These are phyloP conservation scores for Darevskia mixta DNA, from an alignment of 2,797 vertebrate genomes.

Conservation along the genomic window DNA sequence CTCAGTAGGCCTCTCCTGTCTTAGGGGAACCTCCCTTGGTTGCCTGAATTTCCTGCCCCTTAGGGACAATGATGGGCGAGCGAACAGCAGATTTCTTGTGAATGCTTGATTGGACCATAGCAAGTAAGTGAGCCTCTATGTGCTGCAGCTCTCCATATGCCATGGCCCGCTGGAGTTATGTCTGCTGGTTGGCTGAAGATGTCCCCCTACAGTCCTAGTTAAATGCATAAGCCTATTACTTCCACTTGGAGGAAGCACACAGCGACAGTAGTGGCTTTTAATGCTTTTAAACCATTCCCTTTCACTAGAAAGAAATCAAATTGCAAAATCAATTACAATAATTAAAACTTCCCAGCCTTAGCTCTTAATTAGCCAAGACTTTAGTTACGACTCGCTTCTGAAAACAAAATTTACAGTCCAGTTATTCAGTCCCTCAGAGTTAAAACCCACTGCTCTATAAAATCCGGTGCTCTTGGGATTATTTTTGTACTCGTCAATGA, in stretches of 20 bases:
- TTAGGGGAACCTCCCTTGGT: no score
- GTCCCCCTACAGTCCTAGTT: not conserved
- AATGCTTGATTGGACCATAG: not conserved
- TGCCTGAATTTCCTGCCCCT: no score
- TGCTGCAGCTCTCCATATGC: not conserved
- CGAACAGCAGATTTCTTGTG: no score
- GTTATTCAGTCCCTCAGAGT: not conserved
- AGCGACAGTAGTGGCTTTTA: not conserved
- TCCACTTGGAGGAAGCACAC: not conserved
- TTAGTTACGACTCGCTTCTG: slow-evolving; percentile 58
- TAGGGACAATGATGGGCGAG: no score
- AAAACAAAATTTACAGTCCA: slow-evolving; percentile 33
- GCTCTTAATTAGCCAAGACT: slow-evolving; percentile 58
- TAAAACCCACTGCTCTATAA: slow-evolving; percentile 1
- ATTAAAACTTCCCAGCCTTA: slow-evolving; percentile 63
- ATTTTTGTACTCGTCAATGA: not conserved
- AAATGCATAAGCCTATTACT: not conserved
- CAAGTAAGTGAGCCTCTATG: not conserved
- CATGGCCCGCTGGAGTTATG: not conserved
- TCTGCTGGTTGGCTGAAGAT: not conserved
- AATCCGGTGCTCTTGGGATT: not conserved
- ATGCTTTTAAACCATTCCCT: slow-evolving; percentile 39
- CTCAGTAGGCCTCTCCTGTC: no score
- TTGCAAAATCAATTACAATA: slow-evolving; percentile 72
- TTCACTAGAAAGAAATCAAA: slow-evolving; percentile 58